Base-by-base conservation (phyloP, 2,113 vertebrate genomes). In the Elgaria multicarinata region DNA sequence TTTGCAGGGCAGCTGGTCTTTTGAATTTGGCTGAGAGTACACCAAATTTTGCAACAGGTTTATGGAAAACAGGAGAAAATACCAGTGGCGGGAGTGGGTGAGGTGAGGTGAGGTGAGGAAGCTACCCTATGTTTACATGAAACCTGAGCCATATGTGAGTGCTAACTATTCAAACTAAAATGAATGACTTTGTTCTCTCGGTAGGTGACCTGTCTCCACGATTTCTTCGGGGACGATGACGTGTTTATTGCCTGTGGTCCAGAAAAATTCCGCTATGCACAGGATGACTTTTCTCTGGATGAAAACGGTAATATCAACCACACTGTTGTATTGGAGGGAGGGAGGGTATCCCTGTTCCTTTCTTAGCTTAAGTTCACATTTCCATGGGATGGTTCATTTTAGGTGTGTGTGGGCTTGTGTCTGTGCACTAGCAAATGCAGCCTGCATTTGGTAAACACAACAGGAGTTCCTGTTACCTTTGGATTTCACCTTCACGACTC, bases 171-270 rank as follows among this genome's bases (percentile, higher is more conserved):
- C 88, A 93, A 91, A 92, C 0, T 86, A 62, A 90, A 91, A 79
- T 4, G 3, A 85, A 80, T 93, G 76, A 88, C 91, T 97, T 86
- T 96, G 84, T 91, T 97, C 93, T 95, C 92, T 93, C 92, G 83
- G 26, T 44, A 99, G 99, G 98, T 99, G 84, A 99, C 99, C 93
- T 99, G 99, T 95, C 99, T 99, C n/a, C 99, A 99, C 44, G 99
- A 99, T 96, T 99, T 99, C 97, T 99, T 99, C 90, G 99, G 98
- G 0, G 99, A 99, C 2, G 99, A 99, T 5, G 99, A 99, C 24
- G 99, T 99, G 89, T 99, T 99, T 92, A 99, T 99, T 76, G 99
- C 99, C 86, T 99, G 99, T 76, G 99, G 99, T 84, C 99, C 99
- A 36, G 99, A 99, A 95, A 99, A 99, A 92, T 99, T 99, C 95